phyloP scores from a whole-genome alignment of 2,797 vertebrate genomes.

The Picus viridis region DNA sequence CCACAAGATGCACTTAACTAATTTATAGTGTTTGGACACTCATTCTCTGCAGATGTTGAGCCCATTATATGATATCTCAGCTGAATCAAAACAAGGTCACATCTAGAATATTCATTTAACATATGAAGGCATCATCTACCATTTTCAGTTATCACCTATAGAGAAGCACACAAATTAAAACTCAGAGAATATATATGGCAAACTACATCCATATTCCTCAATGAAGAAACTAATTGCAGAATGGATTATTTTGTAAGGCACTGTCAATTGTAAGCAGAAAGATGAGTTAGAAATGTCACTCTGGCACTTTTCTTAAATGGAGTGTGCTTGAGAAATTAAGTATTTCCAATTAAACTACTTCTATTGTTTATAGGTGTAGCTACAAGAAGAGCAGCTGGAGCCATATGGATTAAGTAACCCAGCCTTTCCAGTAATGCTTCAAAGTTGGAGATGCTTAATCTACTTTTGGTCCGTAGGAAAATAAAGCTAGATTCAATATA shows the following conservation, averaged over 20 bases:
- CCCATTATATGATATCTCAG: background rate
- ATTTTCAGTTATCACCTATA: background rate
- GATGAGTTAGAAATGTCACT: background rate
- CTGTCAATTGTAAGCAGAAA: background rate
- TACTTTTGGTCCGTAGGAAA: background rate
- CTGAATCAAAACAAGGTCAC: background rate
- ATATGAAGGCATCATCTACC: background rate
- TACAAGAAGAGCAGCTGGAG: background rate
- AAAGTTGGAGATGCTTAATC: background rate
- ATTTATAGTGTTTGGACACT: background rate
- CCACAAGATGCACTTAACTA: background rate
- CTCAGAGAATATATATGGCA: fast-evolving
- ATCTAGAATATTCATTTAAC: background rate
- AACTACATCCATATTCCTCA: background rate
- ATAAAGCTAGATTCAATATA: background rate
- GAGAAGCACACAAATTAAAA: background rate
- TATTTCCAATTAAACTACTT: background rate
- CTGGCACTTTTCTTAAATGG: background rate
- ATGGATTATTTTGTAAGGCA: background rate
- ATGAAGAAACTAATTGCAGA: background rate
- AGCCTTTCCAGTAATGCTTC: background rate
- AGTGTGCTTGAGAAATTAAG: background rate
- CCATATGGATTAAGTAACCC: background rate
- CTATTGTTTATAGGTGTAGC: background rate
- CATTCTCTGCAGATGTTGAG: background rate